Conservation (phyloP, 1,140 invertebrate genomes). For the Asbolus verrucosus region DNA sequence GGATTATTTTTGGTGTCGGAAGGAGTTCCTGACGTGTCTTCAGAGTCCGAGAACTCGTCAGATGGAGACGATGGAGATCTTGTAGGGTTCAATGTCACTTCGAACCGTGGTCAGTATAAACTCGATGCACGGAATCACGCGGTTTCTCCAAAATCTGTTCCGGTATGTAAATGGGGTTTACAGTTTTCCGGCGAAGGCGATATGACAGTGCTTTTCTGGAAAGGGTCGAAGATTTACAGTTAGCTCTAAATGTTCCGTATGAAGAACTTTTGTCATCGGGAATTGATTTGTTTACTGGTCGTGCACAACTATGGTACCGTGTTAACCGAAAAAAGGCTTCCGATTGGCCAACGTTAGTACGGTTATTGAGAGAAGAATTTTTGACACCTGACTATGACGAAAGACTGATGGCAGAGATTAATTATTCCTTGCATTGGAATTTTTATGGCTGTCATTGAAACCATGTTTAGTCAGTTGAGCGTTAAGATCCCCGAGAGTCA, state of each 20-base stretch:
- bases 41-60: too few species aligned
- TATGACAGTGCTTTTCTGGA: constrained; percentile 52
- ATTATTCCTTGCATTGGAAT: constrained; percentile 55
- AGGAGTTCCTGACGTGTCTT: too few species aligned
- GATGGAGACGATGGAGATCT: too few species aligned
- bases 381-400: constrained; percentile 56
- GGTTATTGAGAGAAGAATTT: constrained; percentile 55
- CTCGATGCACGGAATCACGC: neutral
- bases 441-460: constrained; percentile 59
- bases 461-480: constrained; percentile 54
- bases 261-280: constrained; percentile 51
- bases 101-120: neutral
- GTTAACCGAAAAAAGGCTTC: constrained; percentile 47
- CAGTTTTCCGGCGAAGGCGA: constrained; percentile 7
- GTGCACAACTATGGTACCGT: constrained; percentile 59
- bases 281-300: constrained; percentile 58
- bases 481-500: constrained; percentile 7
- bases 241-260: constrained; percentile 44
- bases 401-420: constrained; percentile 56
- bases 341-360: constrained; percentile 51
- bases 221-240: constrained; percentile 49
- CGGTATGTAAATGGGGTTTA: constrained; percentile 42
- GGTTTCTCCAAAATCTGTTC: neutral
- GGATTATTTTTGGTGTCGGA: too few species aligned
- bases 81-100: too few species aligned